These are phyloP conservation scores for Agelastica alni DNA, from an alignment of 2,888 invertebrate species.

Conservation along the genomic window DNA sequence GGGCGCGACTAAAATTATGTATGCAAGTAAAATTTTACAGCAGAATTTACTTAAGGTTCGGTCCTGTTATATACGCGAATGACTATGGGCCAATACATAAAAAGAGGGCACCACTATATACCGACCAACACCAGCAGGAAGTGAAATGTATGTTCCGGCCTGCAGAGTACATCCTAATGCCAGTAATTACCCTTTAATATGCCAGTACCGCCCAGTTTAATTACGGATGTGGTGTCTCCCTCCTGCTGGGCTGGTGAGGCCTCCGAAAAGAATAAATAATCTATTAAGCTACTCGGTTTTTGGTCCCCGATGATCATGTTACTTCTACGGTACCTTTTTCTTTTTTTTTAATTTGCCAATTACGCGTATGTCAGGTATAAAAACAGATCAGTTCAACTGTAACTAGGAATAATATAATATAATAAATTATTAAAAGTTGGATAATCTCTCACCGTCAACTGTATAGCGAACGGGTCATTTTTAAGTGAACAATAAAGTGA, in stretches of 20 bases:
- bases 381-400: no score
- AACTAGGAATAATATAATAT: no score
- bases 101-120: background rate
- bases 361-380: no score
- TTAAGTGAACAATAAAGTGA: no score
- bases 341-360: no score
- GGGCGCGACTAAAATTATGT: no score
- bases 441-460: no score
- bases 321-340: no score
- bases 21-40: no score
- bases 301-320: background rate
- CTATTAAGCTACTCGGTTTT: conserved; percentile 28
- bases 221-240: conserved; percentile 37
- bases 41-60: no score
- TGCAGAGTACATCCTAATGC: conserved; percentile 44
- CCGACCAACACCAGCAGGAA: conserved; percentile 37
- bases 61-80: background rate
- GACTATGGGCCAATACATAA: background rate
- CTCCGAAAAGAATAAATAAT: conserved; percentile 39
- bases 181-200: conserved; percentile 50
- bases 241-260: conserved; percentile 21
- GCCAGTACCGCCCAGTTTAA: conserved; percentile 40
- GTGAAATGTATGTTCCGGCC: conserved; percentile 44
- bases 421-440: no score
- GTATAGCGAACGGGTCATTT: no score